Conservation (phyloP, 2,113 vertebrate genomes). For the Lanius ludovicianus region DNA sequence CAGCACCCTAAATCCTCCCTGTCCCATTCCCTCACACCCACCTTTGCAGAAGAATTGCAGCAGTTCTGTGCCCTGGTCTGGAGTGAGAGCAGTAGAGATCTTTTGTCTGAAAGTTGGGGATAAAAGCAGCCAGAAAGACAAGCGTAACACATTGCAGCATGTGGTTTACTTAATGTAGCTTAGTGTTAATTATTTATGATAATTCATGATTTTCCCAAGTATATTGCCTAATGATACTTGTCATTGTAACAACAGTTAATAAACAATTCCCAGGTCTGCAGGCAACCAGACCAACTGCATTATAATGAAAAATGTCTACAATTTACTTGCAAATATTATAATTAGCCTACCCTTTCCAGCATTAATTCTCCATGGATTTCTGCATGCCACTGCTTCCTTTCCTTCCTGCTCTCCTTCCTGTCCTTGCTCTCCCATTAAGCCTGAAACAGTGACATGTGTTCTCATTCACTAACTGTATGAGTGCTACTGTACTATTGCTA, state of each 20-base stretch:
- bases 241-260: background rate
- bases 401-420: background rate
- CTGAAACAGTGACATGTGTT: background rate
- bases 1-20: background rate
- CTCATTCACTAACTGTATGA: background rate
- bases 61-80: background rate
- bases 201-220: background rate
- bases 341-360: background rate
- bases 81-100: background rate
- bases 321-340: background rate
- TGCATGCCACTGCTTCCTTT: background rate
- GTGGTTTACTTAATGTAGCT: constrained; percentile 11
- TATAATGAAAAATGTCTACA: constrained; percentile 4
- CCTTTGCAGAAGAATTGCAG: background rate
- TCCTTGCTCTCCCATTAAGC: background rate
- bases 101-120: background rate
- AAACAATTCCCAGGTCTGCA: background rate
- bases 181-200: constrained; percentile 45
- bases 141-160: background rate
- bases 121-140: background rate
- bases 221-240: background rate
- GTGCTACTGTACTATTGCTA: background rate
- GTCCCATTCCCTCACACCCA: background rate
- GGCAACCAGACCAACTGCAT: background rate
- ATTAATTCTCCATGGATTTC: background rate